phyloP scores from a whole-genome alignment of 1,140 invertebrate genomes.

The Thaumetopoea pityocampa region DNA sequence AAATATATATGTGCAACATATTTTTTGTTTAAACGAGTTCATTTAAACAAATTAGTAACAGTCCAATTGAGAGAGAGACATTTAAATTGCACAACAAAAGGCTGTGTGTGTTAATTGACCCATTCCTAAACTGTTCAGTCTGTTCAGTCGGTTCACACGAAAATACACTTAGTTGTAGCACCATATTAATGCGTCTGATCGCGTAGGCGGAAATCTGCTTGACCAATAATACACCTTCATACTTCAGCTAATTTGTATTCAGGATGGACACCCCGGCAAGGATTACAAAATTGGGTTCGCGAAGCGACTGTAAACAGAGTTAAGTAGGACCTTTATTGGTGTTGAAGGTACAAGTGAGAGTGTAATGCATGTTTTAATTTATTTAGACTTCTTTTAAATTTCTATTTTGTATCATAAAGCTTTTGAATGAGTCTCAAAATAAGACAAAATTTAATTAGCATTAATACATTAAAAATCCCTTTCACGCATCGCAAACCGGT shows the following conservation, averaged over 20 bases:
- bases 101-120: slow-evolving; percentile 21
- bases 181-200: slow-evolving; percentile 32
- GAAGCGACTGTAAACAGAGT: slow-evolving; percentile 37
- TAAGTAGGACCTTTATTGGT: slow-evolving; percentile 33
- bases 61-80: background rate
- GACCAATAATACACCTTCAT: slow-evolving; percentile 45
- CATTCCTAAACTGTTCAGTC: slow-evolving; percentile 15
- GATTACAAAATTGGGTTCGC: slow-evolving; percentile 39
- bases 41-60: slow-evolving; percentile 9
- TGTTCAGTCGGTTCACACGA: slow-evolving; percentile 22
- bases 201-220: slow-evolving; percentile 44
- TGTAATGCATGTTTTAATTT: too few species aligned
- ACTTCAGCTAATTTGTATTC: slow-evolving; percentile 40
- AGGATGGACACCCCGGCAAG: slow-evolving; percentile 21
- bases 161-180: slow-evolving; percentile 36
- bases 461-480: too few species aligned
- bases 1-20: too few species aligned
- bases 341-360: slow-evolving; percentile 19
- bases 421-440: too few species aligned
- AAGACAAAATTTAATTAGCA: too few species aligned
- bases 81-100: slow-evolving; percentile 10
- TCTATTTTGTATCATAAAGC: too few species aligned
- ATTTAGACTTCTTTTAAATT: too few species aligned
- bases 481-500: too few species aligned
- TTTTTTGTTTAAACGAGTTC: slow-evolving; percentile 9